phyloP scores from a whole-genome alignment of 2,888 invertebrate genomes.

The Caenorhabditis afra region DNA sequence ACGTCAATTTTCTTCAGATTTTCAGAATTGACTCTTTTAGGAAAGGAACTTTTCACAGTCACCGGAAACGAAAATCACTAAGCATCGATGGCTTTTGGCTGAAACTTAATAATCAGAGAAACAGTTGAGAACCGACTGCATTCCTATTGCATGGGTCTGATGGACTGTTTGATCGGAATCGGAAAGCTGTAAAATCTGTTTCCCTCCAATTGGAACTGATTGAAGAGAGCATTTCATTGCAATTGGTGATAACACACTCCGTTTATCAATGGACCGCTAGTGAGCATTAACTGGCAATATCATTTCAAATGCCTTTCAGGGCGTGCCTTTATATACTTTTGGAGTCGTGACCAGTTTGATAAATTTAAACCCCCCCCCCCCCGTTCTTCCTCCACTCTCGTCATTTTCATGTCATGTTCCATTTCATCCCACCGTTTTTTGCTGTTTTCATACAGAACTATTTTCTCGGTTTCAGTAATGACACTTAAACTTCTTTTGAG shows the following conservation, averaged over 20 bases:
- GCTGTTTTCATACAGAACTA: neutral
- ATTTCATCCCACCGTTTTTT: neutral
- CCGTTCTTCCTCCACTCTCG: constrained; percentile 28
- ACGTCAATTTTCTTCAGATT: neutral
- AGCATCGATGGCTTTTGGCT: too few species aligned
- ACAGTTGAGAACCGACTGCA: too few species aligned
- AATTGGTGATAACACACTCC: constrained; percentile 40
- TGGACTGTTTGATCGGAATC: neutral
- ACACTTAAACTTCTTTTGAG: constrained; percentile 39
- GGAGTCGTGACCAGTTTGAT: constrained; percentile 27
- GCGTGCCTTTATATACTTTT: constrained; percentile 56
- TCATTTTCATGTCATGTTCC: constrained; percentile 1
- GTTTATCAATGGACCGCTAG: constrained; percentile 49
- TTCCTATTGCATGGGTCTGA: too few species aligned
- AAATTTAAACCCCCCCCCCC: constrained; percentile 34
- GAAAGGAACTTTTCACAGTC: too few species aligned
- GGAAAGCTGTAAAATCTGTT: constrained; percentile 39
- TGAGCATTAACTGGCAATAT: constrained; percentile 50
- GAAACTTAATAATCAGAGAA: too few species aligned
- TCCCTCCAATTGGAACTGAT: constrained; percentile 18
- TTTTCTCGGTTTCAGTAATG: constrained; percentile 22
- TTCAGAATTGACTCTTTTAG: too few species aligned
- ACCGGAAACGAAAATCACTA: too few species aligned
- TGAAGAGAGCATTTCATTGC: constrained; percentile 56
- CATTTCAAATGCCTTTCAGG: constrained; percentile 53